Conservation (phyloP, 2,797 vertebrate species). For the Schizopygopsis malacanthus region DNA sequence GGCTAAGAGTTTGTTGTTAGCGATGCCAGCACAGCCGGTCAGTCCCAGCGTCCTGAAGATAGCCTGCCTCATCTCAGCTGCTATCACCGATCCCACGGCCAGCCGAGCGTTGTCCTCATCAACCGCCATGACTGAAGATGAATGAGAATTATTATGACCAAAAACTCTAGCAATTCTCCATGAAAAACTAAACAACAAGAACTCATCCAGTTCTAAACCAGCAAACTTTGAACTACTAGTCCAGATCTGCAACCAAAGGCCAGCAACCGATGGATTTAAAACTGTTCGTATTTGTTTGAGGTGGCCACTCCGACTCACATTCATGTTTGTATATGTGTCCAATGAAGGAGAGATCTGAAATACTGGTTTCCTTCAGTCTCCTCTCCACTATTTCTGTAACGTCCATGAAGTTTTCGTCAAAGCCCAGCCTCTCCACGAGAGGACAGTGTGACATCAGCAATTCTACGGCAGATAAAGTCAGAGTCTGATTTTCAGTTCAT, state of each 20-base stretch:
- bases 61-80: conserved; percentile 82
- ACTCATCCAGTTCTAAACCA: background rate
- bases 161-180: background rate
- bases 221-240: background rate
- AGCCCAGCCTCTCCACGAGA: conserved; percentile 89
- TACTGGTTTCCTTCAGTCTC: conserved; percentile 67
- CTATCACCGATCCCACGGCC: conserved; percentile 85
- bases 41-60: conserved; percentile 79
- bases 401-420: conserved; percentile 94
- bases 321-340: conserved; percentile 84
- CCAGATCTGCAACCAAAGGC: too few relatives aligned
- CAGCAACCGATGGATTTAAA: background rate
- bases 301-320: conserved; percentile 69
- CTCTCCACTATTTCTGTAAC: conserved; percentile 84
- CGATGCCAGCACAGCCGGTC: conserved; percentile 88
- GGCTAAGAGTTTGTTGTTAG: conserved; percentile 86
- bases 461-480: conserved; percentile 71
- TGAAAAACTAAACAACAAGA: background rate
- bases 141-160: background rate
- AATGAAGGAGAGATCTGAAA: conserved; percentile 66
- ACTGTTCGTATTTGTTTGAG: background rate
- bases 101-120: conserved; percentile 70
- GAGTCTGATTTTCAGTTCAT: background rate
- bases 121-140: conserved; percentile 71
- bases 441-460: conserved; percentile 86